These are phyloP conservation scores for Anthophora plumipes DNA, from an alignment of 2,888 invertebrate species.

Conservation along the genomic window DNA sequence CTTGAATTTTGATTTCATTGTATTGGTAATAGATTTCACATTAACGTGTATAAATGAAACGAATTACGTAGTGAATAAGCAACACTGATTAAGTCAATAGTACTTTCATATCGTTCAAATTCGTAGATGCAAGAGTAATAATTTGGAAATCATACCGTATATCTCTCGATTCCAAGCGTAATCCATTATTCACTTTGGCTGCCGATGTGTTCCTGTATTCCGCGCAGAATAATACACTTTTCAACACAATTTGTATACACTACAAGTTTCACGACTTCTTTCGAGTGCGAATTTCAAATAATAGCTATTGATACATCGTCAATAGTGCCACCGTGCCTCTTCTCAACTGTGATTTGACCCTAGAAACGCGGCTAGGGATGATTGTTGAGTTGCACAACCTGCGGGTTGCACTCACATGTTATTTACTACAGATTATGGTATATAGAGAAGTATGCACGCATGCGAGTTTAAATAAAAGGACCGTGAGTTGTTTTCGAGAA, in stretches of 20 bases:
- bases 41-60: not conserved
- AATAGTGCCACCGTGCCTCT: not conserved
- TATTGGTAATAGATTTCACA: not conserved
- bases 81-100: not conserved
- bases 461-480: slow-evolving; percentile 7
- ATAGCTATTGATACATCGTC: not conserved
- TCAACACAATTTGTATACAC: not conserved
- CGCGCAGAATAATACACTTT: not conserved
- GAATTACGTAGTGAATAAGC: not conserved
- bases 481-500: not conserved
- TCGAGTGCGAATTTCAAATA: not conserved
- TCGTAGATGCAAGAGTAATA: no score
- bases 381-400: not conserved
- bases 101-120: no score
- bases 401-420: not conserved
- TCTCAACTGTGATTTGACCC: not conserved
- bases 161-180: not conserved
- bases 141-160: not conserved
- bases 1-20: not conserved
- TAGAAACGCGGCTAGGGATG: slow-evolving; percentile 16
- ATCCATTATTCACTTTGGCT: not conserved
- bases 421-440: not conserved
- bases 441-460: not conserved
- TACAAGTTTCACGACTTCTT: not conserved
- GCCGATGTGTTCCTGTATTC: not conserved